phyloP scores from a whole-genome alignment of 1,140 invertebrate species.

The Propsilocerus akamusi region DNA sequence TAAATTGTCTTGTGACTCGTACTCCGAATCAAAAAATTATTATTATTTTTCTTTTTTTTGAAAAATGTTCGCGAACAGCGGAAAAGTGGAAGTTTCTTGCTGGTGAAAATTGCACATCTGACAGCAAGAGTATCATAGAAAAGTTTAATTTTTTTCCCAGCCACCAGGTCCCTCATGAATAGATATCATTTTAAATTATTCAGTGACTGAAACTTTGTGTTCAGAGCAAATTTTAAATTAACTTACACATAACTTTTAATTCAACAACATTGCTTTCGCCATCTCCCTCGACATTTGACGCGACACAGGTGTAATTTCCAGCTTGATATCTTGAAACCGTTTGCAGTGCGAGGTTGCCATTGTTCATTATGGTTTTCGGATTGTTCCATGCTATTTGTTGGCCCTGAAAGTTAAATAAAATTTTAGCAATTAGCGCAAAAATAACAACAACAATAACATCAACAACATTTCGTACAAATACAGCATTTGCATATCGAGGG shows the following conservation, averaged over 20 bases:
- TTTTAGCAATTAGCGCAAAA: slow-evolving; percentile 8
- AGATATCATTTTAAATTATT: slow-evolving; percentile 1
- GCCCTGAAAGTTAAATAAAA: slow-evolving; percentile 35
- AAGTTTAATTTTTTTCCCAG: background rate
- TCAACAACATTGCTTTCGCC: slow-evolving; percentile 60
- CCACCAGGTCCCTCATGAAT: slow-evolving; percentile 4
- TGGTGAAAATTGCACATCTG: no score
- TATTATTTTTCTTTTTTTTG: no score
- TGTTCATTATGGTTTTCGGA: slow-evolving; percentile 63
- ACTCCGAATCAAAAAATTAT: no score
- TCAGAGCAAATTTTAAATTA: slow-evolving; percentile 8
- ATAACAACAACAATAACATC: no score
- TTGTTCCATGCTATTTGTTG: slow-evolving; percentile 63
- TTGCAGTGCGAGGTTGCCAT: slow-evolving; percentile 58
- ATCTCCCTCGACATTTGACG: slow-evolving; percentile 75
- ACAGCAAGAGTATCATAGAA: no score
- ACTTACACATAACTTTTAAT: slow-evolving; percentile 82
- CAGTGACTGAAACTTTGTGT: background rate
- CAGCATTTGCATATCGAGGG: no score
- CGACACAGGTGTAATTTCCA: slow-evolving; percentile 73
- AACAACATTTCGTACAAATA: no score
- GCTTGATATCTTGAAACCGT: slow-evolving; percentile 55
- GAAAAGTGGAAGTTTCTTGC: no score
- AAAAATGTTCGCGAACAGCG: no score
- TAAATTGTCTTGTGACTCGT: background rate